Evolutionary conservation across 2,888 invertebrate genomes (phyloP).

Genomic region (Dione juno): DNA sequence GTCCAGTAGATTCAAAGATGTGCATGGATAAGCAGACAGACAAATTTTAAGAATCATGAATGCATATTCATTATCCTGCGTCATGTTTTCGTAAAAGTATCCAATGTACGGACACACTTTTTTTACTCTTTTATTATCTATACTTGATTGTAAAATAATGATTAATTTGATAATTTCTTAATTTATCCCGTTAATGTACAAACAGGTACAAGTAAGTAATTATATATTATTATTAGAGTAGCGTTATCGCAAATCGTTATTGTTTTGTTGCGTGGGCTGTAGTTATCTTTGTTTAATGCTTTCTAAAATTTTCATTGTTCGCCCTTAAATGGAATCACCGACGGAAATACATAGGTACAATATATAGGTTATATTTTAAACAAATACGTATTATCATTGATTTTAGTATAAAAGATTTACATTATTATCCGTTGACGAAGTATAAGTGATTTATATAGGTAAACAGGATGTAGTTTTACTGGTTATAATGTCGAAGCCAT

Average conservation of each 20-base stretch:
- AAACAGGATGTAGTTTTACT: background rate
- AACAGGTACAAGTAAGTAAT: slow-evolving; percentile 8
- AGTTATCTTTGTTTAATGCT: slow-evolving; percentile 22
- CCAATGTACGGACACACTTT: too few species aligned
- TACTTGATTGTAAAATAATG: too few species aligned
- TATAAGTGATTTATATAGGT: background rate
- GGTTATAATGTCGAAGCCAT: background rate
- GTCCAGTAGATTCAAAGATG: too few species aligned
- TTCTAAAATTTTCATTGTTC: slow-evolving; percentile 27
- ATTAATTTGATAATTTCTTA: background rate
- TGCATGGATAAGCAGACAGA: too few species aligned
- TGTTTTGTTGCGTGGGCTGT: slow-evolving; percentile 25
- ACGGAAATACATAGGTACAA: background rate
- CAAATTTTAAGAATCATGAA: too few species aligned
- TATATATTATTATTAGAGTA: background rate
- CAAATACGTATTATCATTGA: background rate
- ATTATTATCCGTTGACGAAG: background rate
- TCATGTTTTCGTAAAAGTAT: too few species aligned
- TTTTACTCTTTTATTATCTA: too few species aligned
- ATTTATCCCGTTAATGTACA: background rate
- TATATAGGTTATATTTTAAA: background rate
- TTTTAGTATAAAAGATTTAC: background rate
- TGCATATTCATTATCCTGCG: too few species aligned
- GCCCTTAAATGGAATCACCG: slow-evolving; percentile 19
- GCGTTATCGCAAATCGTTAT: slow-evolving; percentile 19